These are phyloP conservation scores for Leucoptera coffeella DNA, from an alignment of 2,888 invertebrate species.

Conservation along the genomic window DNA sequence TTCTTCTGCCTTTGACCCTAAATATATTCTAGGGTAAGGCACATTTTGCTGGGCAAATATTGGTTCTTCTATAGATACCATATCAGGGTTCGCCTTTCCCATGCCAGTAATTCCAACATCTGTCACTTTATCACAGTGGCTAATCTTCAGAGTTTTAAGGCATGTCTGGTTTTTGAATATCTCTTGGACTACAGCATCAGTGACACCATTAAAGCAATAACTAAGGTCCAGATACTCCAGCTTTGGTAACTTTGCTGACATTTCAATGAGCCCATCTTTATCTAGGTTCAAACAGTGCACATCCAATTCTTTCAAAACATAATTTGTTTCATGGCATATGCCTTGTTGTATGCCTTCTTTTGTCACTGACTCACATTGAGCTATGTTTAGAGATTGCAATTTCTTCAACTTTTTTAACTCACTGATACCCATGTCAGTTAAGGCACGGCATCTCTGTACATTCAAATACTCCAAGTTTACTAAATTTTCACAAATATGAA, in stretches of 20 bases:
- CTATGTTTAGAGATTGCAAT: constrained; percentile 57
- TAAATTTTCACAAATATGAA: constrained; percentile 53
- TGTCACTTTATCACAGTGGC: constrained; percentile 61
- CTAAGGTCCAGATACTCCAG: constrained; percentile 58
- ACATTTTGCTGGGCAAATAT: constrained; percentile 19
- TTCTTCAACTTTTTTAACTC: constrained; percentile 48
- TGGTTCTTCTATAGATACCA: constrained; percentile 15
- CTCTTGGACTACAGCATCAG: constrained; percentile 61
- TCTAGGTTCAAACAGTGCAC: constrained; percentile 56
- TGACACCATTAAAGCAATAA: constrained; percentile 65
- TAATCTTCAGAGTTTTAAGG: constrained; percentile 56
- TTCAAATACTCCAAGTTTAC: constrained; percentile 53
- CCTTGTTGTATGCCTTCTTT: constrained; percentile 57
- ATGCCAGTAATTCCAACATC: constrained; percentile 68
- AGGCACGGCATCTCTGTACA: constrained; percentile 57
- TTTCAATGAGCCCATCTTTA: constrained; percentile 54
- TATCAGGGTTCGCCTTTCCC: constrained; percentile 33
- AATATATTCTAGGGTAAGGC: constrained; percentile 35
- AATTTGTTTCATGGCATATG: constrained; percentile 44
- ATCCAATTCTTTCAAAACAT: constrained; percentile 43
- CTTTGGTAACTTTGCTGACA: constrained; percentile 53
- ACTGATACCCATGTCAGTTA: constrained; percentile 57
- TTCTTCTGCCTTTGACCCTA: constrained; percentile 62
- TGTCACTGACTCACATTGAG: constrained; percentile 60
- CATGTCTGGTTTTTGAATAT: constrained; percentile 58